Evolutionary conservation across 1,140 invertebrate species (phyloP), one percentile per base, ranked within the genome.

Genomic region (Chrysopa pallens): DNA sequence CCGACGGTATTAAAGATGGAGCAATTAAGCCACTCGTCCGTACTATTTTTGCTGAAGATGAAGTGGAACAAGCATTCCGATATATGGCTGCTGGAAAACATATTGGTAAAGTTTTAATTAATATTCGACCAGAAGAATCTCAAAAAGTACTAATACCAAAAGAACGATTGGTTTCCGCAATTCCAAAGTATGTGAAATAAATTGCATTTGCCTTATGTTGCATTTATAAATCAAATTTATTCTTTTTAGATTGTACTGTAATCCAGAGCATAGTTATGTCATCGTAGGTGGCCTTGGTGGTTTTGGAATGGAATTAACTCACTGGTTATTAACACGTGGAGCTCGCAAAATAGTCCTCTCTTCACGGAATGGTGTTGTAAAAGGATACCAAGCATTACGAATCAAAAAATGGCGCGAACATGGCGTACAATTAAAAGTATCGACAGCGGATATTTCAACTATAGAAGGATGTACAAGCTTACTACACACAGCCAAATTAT

Each of bases 301-400:
- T 2, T 90, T 96, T 58, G 90, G 89, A 29, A 64, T 96, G n/a
- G 90, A 95, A 58, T 56, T 95, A 37, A 74, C 77, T 4, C 78
- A 90, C 54, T 94, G 89, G 88, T 64, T 94, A 43, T 69, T 86
- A 11, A 55, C 80, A 23, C 67, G 86, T 53, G 89, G 88, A 2
- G 84, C 78, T 6, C 74, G 63, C 44, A 80, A 80, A 51, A 49
- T 96, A 1, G 63, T 93, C 2, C 63, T 95, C 0, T 86, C 78
- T 1, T 89, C 86, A 2, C 70, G 87, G 48, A 70, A 70, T 42
- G 86, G 87, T 15, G 59, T 90, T 8, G 67, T 59, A 38, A 84
- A 76, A 48, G 84, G 86, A 8, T 93, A 90, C 59, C 88, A 93
- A 63, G 57, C 67, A 2, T 67, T 68, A 9, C 59, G 76, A 47